phyloP scores from a whole-genome alignment of 37 sponge, comb jelly and placozoan genomes.

The Mnemiopsis leidyi region DNA sequence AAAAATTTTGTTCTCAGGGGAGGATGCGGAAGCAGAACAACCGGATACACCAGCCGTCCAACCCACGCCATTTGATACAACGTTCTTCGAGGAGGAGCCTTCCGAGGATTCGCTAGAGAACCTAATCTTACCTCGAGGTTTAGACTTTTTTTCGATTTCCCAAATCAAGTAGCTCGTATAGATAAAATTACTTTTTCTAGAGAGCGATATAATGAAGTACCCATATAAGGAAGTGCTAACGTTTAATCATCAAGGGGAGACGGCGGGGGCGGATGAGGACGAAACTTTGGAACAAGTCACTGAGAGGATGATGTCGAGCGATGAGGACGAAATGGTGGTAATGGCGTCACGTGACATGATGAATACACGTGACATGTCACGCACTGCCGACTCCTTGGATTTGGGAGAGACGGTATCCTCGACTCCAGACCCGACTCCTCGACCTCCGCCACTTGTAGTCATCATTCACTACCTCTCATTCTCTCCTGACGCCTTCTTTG shows the following conservation, averaged over 20 bases:
- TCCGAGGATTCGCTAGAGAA: slow-evolving; percentile 19
- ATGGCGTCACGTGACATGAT: not conserved
- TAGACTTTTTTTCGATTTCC: no score
- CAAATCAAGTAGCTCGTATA: no score
- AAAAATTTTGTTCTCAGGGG: no score
- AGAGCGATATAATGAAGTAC: no score
- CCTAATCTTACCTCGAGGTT: not conserved
- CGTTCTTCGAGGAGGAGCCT: slow-evolving; percentile 61
- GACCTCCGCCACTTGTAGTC: slow-evolving; percentile 30
- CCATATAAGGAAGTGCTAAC: no score
- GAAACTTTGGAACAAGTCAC: slow-evolving; percentile 48
- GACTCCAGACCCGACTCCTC: slow-evolving; percentile 36
- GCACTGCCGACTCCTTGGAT: not conserved
- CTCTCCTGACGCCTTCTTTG: not conserved
- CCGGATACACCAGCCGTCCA: no score
- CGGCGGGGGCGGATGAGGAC: not conserved
- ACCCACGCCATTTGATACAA: not conserved
- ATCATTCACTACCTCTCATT: slow-evolving; percentile 57
- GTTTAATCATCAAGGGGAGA: no score
- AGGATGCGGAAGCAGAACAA: no score
- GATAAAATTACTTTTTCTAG: no score
- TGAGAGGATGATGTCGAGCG: slow-evolving; percentile 55
- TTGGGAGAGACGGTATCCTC: slow-evolving; percentile 40
- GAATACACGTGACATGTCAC: not conserved
- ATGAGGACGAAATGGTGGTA: slow-evolving; percentile 14